These are phyloP conservation scores for Latrodectus elegans DNA, from an alignment of 2,888 invertebrate genomes.

Conservation along the genomic window DNA sequence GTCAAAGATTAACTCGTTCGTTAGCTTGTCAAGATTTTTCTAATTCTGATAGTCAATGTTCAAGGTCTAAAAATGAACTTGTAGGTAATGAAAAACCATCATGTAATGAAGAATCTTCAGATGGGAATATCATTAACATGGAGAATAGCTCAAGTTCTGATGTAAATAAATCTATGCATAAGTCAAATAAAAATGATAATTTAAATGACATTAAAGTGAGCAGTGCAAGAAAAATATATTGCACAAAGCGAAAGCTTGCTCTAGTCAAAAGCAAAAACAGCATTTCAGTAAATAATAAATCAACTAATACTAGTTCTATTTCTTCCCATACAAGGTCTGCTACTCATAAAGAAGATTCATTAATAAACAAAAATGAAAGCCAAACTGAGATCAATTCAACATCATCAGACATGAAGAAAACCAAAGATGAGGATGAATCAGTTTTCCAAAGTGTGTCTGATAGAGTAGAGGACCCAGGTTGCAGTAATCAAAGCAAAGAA, in stretches of 20 bases:
- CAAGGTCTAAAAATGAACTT: neutral
- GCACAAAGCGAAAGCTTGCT: neutral
- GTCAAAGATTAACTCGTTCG: neutral
- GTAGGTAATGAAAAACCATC: neutral
- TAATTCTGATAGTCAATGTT: neutral
- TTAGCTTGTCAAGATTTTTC: neutral
- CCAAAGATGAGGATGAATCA: neutral
- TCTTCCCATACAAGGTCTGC: constrained; percentile 36
- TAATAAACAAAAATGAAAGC: neutral
- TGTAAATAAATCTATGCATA: neutral
- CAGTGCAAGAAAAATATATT: neutral
- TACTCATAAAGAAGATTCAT: neutral
- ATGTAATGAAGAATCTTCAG: neutral
- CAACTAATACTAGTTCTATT: neutral
- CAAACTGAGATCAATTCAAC: neutral
- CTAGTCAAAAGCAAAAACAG: neutral
- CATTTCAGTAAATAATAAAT: neutral
- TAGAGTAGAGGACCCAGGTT: neutral
- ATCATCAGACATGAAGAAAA: neutral
- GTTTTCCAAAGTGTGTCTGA: neutral
- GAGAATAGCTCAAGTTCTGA: neutral
- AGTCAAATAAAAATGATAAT: neutral
- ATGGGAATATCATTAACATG: neutral
- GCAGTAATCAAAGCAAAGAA: constrained; percentile 5
- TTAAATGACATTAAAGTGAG: neutral